Percentiles rank a stretch among this genome's conserved stretches.
Conservation (phyloP, 1,140 invertebrate genomes). For the Phocides pigmalion region DNA sequence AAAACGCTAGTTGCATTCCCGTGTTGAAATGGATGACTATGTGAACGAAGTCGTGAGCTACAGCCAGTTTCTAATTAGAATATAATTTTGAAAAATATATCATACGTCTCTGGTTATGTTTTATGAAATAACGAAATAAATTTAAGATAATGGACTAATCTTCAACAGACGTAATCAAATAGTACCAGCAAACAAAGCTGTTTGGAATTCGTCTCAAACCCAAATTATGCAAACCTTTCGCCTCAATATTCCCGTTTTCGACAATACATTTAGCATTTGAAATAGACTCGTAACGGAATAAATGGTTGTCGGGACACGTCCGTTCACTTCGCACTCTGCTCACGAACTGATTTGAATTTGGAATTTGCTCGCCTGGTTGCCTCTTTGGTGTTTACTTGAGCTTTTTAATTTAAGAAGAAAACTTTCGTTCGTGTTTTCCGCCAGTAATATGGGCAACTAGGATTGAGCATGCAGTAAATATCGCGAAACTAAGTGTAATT, state of each 20-base stretch:
- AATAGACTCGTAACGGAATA: conserved; percentile 74
- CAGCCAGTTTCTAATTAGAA: no score
- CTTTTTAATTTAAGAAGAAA: conserved; percentile 29
- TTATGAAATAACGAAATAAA: conserved; percentile 6
- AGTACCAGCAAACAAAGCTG: conserved; percentile 45
- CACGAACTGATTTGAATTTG: conserved; percentile 79
- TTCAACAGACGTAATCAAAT: conserved; percentile 45
- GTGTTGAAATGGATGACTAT: no score
- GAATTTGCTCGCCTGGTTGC: conserved; percentile 62
- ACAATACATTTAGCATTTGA: conserved; percentile 75
- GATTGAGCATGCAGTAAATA: no score
- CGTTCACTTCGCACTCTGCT: conserved; percentile 63
- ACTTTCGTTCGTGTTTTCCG: conserved; percentile 5
- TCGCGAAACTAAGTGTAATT: no score
- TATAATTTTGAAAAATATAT: no score
- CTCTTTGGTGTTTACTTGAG: conserved; percentile 26
- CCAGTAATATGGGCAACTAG: neutral
- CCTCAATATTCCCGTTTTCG: conserved; percentile 69
- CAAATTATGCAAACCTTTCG: conserved; percentile 65
- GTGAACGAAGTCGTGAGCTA: no score
- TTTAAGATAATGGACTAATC: conserved; percentile 10
- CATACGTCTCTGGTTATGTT: no score
- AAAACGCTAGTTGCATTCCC: no score
- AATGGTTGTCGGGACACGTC: conserved; percentile 67
- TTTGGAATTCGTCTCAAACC: conserved; percentile 53